Percentiles rank a stretch among this genome's conserved stretches.
These are phyloP conservation scores for Eulemur mongoz DNA, from an alignment of 2,797 vertebrate genomes.

Conservation along the genomic window DNA sequence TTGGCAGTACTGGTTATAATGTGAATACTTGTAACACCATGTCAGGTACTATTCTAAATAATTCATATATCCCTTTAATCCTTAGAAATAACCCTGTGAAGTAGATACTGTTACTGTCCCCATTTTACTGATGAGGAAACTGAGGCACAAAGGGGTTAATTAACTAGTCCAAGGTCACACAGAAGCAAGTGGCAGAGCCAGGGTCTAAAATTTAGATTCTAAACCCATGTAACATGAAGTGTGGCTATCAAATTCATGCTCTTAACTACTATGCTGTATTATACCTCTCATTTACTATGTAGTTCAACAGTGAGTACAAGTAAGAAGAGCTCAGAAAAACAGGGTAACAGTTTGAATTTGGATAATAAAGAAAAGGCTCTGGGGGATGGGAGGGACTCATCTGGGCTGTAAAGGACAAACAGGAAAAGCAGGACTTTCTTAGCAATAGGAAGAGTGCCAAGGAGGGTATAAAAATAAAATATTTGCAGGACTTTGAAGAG, in stretches of 20 bases:
- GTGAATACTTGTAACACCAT: conserved; percentile 3
- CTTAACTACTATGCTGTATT: neutral
- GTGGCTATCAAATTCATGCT: neutral
- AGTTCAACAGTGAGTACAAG: neutral
- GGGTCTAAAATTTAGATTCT: conserved; percentile 11
- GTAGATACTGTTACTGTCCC: neutral
- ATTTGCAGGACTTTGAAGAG: neutral
- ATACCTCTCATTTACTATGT: neutral
- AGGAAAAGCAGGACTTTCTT: neutral
- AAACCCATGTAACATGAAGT: neutral
- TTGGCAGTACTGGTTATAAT: neutral
- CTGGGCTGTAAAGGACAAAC: neutral
- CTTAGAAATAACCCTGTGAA: neutral
- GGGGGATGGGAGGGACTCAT: neutral
- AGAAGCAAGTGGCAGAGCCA: neutral
- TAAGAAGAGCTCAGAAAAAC: conserved; percentile 2
- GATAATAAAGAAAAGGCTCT: neutral
- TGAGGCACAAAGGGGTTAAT: conserved; percentile 26
- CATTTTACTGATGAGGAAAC: conserved; percentile 48
- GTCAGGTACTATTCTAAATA: conserved; percentile 2
- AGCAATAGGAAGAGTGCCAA: neutral
- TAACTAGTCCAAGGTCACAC: conserved; percentile 5
- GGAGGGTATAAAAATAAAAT: neutral
- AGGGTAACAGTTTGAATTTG: neutral
- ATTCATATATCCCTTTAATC: conserved; percentile 34